Evolutionary conservation across 2,888 invertebrate species (phyloP).

Genomic region (Drosophila diplacantha): DNA sequence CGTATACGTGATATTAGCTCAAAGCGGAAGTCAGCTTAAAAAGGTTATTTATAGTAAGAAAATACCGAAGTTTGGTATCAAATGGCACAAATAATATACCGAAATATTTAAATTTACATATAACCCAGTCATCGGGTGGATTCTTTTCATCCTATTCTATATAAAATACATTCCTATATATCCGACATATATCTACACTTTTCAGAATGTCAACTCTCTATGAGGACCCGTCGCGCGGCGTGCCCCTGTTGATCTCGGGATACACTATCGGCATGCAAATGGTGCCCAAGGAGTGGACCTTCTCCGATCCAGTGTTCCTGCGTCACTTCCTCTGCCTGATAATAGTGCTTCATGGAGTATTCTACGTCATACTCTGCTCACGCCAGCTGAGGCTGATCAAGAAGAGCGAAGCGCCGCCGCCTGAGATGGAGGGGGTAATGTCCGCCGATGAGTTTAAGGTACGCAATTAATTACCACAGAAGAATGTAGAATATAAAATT

Average conservation of each 20-base stretch:
- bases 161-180: not conserved
- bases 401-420: not conserved
- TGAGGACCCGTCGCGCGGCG: constrained; percentile 3
- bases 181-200: not conserved
- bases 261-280: constrained; percentile 14
- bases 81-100: not conserved
- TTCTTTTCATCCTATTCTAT: not conserved
- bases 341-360: constrained; percentile 31
- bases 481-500: accelerated
- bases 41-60: not conserved
- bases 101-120: not conserved
- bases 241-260: not conserved
- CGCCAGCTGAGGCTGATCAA: constrained; percentile 41
- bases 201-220: not conserved
- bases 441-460: constrained; percentile 14
- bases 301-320: constrained; percentile 45
- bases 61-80: not conserved
- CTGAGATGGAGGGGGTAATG: constrained; percentile 19
- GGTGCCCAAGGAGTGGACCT: constrained; percentile 3
- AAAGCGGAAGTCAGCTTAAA: not conserved
- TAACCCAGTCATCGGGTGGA: not conserved
- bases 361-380: constrained; percentile 42
- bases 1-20: not conserved
- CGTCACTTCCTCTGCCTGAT: constrained; percentile 48
- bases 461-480: not conserved